A percentile compares a stretch with the other conserved stretches of the same genome.
These are phyloP conservation scores for Dissostichus mawsoni DNA, from an alignment of 2,113 vertebrate species.

Conservation along the genomic window DNA sequence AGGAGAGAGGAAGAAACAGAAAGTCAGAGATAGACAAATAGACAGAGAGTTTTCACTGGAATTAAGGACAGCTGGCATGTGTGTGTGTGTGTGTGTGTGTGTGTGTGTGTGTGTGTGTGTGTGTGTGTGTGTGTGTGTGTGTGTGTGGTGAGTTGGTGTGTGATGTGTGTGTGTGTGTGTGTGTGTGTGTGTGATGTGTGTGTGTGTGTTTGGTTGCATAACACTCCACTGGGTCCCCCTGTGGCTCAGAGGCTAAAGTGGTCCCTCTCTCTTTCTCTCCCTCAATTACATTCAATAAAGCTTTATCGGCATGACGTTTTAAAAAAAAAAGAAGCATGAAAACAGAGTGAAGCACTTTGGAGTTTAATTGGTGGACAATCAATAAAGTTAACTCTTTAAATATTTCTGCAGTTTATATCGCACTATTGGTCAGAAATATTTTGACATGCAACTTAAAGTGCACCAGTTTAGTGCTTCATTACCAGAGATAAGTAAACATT, in stretches of 20 bases:
- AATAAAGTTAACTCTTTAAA: neutral
- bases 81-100: slow-evolving; percentile 34
- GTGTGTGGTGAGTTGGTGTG: no score
- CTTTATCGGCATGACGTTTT: slow-evolving; percentile 18
- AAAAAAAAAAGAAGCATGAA: neutral
- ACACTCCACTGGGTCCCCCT: slow-evolving; percentile 61
- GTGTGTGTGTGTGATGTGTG: slow-evolving; percentile 19
- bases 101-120: slow-evolving; percentile 17
- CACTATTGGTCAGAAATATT: neutral
- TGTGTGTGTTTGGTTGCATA: slow-evolving; percentile 67
- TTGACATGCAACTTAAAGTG: neutral
- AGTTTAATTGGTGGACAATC: neutral
- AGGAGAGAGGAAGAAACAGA: slow-evolving; percentile 29
- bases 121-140: slow-evolving; percentile 40
- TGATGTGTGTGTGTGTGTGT: slow-evolving; percentile 29
- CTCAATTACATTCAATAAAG: slow-evolving; percentile 5
- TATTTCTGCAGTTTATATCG: no score
- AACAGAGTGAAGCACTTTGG: neutral
- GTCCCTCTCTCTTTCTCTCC: neutral
- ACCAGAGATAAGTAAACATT: no score
- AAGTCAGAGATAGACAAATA: slow-evolving; percentile 51
- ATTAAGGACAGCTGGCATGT: slow-evolving; percentile 72
- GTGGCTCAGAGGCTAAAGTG: slow-evolving; percentile 57
- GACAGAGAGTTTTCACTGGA: slow-evolving; percentile 64
- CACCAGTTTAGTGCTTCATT: no score